Percentiles rank a stretch among this genome's conserved stretches.
Evolutionary conservation across 2,797 vertebrate genomes (phyloP).

Genomic region (Amblyraja radiata): DNA sequence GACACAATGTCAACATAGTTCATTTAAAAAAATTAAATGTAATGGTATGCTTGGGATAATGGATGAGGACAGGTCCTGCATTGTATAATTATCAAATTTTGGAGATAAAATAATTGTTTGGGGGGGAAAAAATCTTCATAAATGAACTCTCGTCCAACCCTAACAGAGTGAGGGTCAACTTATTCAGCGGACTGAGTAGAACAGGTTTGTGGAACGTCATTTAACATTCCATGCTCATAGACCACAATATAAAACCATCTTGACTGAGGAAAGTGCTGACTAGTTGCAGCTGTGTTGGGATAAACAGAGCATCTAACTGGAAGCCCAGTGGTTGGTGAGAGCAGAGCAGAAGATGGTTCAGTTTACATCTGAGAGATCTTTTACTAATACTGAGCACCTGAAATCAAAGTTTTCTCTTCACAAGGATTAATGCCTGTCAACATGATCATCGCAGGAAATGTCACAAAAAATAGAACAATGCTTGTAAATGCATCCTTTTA

Average conservation of each 20-base stretch:
- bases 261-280: background rate
- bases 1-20: too few relatives aligned
- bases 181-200: background rate
- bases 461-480: too few relatives aligned
- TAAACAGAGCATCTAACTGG: background rate
- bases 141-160: background rate
- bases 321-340: background rate
- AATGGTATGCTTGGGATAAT: too few relatives aligned
- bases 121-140: background rate
- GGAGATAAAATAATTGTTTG: too few relatives aligned
- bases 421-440: background rate
- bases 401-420: background rate
- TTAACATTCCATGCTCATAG: background rate
- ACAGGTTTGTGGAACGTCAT: background rate
- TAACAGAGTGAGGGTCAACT: slow-evolving; percentile 40
- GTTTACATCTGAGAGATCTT: background rate
- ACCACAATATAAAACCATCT: background rate
- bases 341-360: background rate
- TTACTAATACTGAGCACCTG: background rate
- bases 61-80: too few relatives aligned
- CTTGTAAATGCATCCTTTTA: too few relatives aligned
- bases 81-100: too few relatives aligned
- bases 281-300: too few relatives aligned
- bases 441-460: background rate
- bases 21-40: too few relatives aligned